A percentile compares a stretch with the other conserved stretches of the same genome.
phyloP scores from a whole-genome alignment of 2,797 vertebrate genomes.

The Erethizon dorsatum region DNA sequence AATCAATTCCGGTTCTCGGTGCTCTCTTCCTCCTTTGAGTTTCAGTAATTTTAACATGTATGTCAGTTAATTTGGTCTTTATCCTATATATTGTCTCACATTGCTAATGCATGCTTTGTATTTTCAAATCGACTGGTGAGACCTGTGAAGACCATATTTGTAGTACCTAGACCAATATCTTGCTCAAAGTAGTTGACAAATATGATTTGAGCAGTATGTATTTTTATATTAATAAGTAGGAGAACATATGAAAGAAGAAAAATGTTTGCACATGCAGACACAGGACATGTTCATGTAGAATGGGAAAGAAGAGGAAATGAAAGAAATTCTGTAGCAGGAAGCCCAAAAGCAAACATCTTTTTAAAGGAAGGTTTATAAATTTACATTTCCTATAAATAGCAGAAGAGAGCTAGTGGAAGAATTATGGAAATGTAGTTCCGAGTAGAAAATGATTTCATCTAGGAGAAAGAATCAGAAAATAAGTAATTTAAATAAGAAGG shows the following conservation, averaged over 20 bases:
- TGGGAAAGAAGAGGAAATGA: conserved; percentile 30
- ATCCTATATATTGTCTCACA: background rate
- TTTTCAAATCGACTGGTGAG: conserved; percentile 43
- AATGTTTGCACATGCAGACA: conserved; percentile 31
- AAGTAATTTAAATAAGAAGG: conserved; percentile 51
- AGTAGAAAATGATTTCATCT: conserved; percentile 55
- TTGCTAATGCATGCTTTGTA: background rate
- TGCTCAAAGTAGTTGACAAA: conserved; percentile 45
- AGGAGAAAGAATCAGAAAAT: conserved; percentile 43
- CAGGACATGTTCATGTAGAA: conserved; percentile 12
- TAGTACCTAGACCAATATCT: conserved; percentile 25
- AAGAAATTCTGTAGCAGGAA: conserved; percentile 30
- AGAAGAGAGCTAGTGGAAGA: conserved; percentile 7
- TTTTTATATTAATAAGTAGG: conserved; percentile 57
- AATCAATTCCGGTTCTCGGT: conserved; percentile 24
- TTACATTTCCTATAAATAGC: conserved; percentile 48
- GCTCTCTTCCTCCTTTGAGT: conserved; percentile 44
- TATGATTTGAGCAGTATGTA: background rate
- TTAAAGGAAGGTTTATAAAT: conserved; percentile 61
- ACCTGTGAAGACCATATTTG: conserved; percentile 9
- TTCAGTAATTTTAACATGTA: conserved; percentile 52
- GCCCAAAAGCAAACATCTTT: conserved; percentile 22
- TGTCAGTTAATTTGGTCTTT: conserved; percentile 46
- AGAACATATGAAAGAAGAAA: conserved; percentile 34
- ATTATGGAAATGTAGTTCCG: conserved; percentile 34